phyloP scores from a whole-genome alignment of 2,113 vertebrate species.

The Cettia cetti region DNA sequence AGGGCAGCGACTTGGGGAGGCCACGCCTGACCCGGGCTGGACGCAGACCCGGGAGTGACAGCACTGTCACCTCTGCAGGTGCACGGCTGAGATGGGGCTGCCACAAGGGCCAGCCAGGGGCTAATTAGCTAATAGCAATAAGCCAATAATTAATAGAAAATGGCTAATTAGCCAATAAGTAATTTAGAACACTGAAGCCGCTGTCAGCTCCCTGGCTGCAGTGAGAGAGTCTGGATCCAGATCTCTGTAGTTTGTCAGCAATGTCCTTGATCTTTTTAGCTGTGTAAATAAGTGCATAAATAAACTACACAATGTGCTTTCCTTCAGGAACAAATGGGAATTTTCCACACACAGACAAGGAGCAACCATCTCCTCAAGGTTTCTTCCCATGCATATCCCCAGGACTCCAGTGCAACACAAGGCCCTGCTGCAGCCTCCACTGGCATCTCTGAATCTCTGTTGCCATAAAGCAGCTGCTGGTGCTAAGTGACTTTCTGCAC shows the following conservation, averaged over 20 bases:
- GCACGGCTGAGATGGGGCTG: neutral
- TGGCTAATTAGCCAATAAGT: neutral
- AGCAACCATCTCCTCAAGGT: neutral
- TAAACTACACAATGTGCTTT: neutral
- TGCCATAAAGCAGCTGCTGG: constrained; percentile 34
- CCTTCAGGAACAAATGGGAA: neutral
- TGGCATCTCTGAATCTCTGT: neutral
- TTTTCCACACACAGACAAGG: neutral
- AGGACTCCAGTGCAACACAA: neutral
- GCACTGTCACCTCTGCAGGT: neutral
- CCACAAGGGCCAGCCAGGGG: neutral
- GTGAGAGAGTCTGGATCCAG: neutral
- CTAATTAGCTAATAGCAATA: neutral
- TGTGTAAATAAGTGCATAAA: neutral
- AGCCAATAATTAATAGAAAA: neutral
- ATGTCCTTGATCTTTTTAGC: neutral
- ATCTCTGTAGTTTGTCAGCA: neutral
- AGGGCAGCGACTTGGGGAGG: neutral
- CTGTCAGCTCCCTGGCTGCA: neutral
- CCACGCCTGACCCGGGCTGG: neutral
- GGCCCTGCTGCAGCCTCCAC: neutral
- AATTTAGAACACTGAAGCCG: neutral
- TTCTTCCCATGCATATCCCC: neutral
- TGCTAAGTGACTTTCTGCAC: constrained; percentile 46
- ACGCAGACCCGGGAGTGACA: rapidly evolving